A percentile compares a stretch with the other conserved stretches of the same genome.
These are phyloP conservation scores for Scomber japonicus DNA, from an alignment of 2,113 vertebrate species.

Conservation along the genomic window DNA sequence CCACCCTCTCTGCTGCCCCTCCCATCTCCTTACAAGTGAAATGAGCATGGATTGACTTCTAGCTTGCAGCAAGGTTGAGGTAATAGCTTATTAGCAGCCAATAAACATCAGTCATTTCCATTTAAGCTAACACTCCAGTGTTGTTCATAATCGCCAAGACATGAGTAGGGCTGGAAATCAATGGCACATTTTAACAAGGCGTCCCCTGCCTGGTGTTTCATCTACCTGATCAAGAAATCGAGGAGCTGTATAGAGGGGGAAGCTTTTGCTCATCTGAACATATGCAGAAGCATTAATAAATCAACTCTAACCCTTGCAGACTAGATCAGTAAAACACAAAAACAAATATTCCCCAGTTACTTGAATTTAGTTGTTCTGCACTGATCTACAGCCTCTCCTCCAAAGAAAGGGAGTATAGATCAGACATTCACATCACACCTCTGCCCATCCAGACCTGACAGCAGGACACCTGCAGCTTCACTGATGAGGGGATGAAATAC, in stretches of 20 bases:
- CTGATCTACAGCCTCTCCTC: conserved; percentile 11
- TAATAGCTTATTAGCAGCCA: conserved; percentile 80
- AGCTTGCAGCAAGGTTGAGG: conserved; percentile 78
- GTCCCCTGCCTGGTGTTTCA: conserved; percentile 42
- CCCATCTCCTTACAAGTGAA: conserved; percentile 65
- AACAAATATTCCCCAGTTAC: conserved; percentile 5
- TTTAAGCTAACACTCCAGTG: conserved; percentile 71
- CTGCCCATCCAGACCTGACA: conserved; percentile 70
- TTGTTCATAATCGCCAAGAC: conserved; percentile 71
- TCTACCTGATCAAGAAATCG: conserved; percentile 45
- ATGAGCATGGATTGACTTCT: conserved; percentile 71
- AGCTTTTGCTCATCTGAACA: conserved; percentile 15
- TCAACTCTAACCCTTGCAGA: not conserved
- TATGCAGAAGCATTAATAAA: conserved; percentile 37
- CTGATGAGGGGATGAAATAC: conserved; percentile 75
- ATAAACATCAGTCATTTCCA: conserved; percentile 80
- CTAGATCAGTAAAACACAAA: not conserved
- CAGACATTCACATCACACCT: conserved; percentile 70
- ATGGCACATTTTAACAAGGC: conserved; percentile 57
- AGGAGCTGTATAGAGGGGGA: not conserved
- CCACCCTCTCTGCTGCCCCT: conserved; percentile 37
- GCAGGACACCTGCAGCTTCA: conserved; percentile 76
- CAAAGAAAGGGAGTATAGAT: conserved; percentile 36
- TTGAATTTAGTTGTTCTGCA: conserved; percentile 10
- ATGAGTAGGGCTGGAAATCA: conserved; percentile 61